A percentile compares a stretch with the other conserved stretches of the same genome.
These are phyloP conservation scores for Maniola hyperantus DNA, from an alignment of 2,888 invertebrate species.

Conservation along the genomic window DNA sequence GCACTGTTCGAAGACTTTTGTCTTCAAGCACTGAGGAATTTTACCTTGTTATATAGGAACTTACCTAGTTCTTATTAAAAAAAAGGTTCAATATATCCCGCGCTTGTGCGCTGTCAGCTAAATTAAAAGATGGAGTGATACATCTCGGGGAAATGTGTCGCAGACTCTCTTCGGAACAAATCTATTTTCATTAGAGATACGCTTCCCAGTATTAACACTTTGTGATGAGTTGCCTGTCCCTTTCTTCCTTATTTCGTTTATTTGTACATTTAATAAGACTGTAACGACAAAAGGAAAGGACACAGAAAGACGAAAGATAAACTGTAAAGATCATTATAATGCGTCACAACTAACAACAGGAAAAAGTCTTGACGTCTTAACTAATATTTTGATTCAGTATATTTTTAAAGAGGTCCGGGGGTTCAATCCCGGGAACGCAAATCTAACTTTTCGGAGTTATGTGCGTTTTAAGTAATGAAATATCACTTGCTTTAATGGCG, in stretches of 20 bases:
- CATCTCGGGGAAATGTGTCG: constrained; percentile 20
- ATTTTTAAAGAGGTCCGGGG: too few species aligned
- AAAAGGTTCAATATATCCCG: neutral
- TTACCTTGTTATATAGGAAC: neutral
- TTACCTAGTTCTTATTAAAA: neutral
- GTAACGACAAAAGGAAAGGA: neutral
- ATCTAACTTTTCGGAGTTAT: too few species aligned
- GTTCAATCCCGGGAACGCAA: too few species aligned
- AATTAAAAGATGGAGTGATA: constrained; percentile 24
- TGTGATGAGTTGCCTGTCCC: constrained; percentile 1
- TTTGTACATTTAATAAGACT: neutral
- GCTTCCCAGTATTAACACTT: constrained; percentile 8
- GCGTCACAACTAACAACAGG: too few species aligned
- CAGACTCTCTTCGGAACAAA: constrained; percentile 16
- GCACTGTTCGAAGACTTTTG: too few species aligned
- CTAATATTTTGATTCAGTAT: too few species aligned
- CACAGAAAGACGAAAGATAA: neutral
- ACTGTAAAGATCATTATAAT: neutral
- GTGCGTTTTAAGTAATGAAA: too few species aligned
- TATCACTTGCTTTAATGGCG: too few species aligned
- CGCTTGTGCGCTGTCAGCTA: constrained; percentile 9
- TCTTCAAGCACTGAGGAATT: too few species aligned
- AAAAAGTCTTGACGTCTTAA: too few species aligned
- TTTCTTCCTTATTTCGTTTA: constrained; percentile 1
- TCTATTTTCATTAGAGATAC: constrained; percentile 26